These are phyloP conservation scores for Embidobia sp. DNA, from an alignment of 2,888 invertebrate genomes.

Conservation along the genomic window DNA sequence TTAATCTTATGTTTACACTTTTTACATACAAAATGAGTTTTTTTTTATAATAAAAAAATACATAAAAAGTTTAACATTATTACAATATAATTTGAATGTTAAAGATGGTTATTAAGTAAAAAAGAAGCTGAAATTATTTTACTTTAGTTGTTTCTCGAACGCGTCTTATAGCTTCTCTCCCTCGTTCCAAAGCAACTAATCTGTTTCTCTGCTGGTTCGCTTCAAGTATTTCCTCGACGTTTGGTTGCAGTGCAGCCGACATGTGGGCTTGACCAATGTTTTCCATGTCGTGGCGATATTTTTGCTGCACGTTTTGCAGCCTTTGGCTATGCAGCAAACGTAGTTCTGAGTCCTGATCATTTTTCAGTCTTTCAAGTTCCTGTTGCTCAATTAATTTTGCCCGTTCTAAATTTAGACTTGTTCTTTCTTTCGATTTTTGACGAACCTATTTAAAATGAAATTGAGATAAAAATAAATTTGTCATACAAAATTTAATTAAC, in stretches of 20 bases:
- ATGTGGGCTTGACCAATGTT: constrained; percentile 83
- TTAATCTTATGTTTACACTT: too few species aligned
- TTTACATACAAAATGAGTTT: too few species aligned
- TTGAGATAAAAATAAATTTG: too few species aligned
- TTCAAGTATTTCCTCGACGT: constrained; percentile 75
- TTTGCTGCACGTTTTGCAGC: constrained; percentile 82
- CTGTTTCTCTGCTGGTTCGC: constrained; percentile 72
- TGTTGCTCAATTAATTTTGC: constrained; percentile 83
- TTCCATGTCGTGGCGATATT: constrained; percentile 82
- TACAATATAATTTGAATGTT: not conserved
- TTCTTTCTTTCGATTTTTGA: constrained; percentile 85
- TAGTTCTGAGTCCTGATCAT: constrained; percentile 82
- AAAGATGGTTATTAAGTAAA: not conserved
- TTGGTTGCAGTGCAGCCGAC: constrained; percentile 80
- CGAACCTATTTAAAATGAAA: constrained; percentile 82
- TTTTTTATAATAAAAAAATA: too few species aligned
- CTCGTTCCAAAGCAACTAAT: constrained; percentile 79
- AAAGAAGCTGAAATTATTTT: constrained; percentile 54
- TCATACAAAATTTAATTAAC: too few species aligned
- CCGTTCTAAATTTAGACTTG: constrained; percentile 83
- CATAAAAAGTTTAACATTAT: too few species aligned
- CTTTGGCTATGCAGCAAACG: constrained; percentile 83
- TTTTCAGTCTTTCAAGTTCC: constrained; percentile 82
- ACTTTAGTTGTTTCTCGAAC: constrained; percentile 75
- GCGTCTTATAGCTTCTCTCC: constrained; percentile 78